Evolutionary conservation across 2,888 invertebrate genomes (phyloP).

Genomic region (Proisotoma minuta): DNA sequence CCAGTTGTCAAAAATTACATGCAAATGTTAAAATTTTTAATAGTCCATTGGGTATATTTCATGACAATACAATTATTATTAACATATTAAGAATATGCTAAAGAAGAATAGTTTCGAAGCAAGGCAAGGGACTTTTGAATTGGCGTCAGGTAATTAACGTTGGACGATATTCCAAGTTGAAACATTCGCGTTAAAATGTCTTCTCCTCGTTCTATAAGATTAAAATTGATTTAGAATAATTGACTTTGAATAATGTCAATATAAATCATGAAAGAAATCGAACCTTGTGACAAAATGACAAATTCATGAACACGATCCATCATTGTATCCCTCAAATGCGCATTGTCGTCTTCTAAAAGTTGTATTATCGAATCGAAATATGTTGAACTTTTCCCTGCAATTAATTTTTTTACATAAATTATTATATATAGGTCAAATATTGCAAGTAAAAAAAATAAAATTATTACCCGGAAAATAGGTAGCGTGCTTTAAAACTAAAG

Average conservation of each 20-base stretch:
- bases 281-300: constrained; percentile 42
- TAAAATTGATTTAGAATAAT: neutral
- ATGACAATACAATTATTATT: too few relatives aligned
- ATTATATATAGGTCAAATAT: too few relatives aligned
- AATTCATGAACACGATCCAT: constrained; percentile 42
- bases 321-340: constrained; percentile 33
- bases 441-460: too few relatives aligned
- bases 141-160: constrained; percentile 68
- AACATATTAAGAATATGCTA: neutral
- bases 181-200: constrained; percentile 75
- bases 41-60: too few relatives aligned
- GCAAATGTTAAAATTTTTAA: too few relatives aligned
- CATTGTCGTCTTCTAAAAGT: constrained; percentile 28
- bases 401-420: neutral
- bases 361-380: constrained; percentile 40
- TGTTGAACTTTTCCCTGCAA: constrained; percentile 23
- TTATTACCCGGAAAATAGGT: constrained; percentile 59
- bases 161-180: constrained; percentile 71
- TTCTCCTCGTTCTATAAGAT: constrained; percentile 67
- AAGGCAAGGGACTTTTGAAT: constrained; percentile 75
- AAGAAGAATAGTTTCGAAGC: constrained; percentile 67
- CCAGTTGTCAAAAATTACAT: too few relatives aligned
- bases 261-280: neutral
- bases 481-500: constrained; percentile 66
- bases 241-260: neutral